Base-by-base conservation (phyloP, 2,113 vertebrate genomes). In the human region DNA sequence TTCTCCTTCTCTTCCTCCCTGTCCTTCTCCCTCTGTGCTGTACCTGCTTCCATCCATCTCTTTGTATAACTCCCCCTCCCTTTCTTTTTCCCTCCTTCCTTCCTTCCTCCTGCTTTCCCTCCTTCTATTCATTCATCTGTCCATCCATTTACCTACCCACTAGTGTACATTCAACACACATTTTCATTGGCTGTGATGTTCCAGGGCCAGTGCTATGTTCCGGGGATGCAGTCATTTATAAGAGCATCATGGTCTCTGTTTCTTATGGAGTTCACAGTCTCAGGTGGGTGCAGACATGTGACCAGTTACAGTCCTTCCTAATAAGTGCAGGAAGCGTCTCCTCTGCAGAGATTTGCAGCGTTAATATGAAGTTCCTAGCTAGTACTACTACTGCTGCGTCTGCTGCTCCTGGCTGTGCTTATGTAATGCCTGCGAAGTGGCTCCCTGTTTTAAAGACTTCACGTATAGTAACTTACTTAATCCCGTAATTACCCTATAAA, bases 241-340 rank as follows among this genome's bases (percentile, higher is more conserved):
- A 81, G 7, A 83, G 3, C 6, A 50, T 50, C 27, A 2, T 30
- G 61, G 45, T 43, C 11, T 57, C 40, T 75, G 8, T 43, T 73
- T 22, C 22, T 85, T 13, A 2, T 8, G n/a, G n/a, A 73, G 52
- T 52, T 83, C 68, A 50, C 4, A 25, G 3, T 55, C 38, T 81
- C 13, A 9, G 48, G 8, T 25, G 50, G 43, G 30, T 9, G 9
- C 35, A 48, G 87, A 73, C 70, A 43, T 8, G 3, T 59, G n/a
- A 64, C 5, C 20, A n/a, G 6, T 8, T 27, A 43, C n/a, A n/a
- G 14, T 43, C n/a, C 55, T 79, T 75, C 22, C 17, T 45, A 30
- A 0, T 3, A 45, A 27, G 16, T 4, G 3, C 43, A 45, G 30
- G 43, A 55, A 48, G 1, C 4, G 5, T 8, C 9, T 66, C 12